Evolutionary conservation across 2,113 vertebrate genomes (phyloP).

Genomic region (Myotis davidii): DNA sequence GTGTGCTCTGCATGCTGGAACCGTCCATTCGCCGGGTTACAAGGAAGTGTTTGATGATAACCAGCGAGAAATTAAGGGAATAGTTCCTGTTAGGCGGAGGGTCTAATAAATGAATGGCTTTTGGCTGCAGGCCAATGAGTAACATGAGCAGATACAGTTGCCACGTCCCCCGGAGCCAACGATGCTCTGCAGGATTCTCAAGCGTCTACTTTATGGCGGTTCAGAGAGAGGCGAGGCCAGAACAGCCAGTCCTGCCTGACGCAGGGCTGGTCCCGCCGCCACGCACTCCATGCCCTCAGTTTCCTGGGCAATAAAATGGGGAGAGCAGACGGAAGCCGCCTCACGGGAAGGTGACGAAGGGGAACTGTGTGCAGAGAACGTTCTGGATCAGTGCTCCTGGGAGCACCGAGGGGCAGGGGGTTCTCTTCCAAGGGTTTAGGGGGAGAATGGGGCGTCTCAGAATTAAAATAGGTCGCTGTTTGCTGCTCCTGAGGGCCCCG

Average conservation of each 20-base stretch:
- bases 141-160: not conserved
- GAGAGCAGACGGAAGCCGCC: not conserved
- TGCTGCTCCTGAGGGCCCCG: not conserved
- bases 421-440: not conserved
- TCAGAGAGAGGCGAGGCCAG: not conserved
- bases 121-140: not conserved
- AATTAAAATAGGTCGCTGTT: not conserved
- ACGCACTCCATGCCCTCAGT: not conserved
- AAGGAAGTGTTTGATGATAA: not conserved
- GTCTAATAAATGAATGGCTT: not conserved
- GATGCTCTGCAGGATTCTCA: not conserved
- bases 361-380: not conserved
- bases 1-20: not conserved
- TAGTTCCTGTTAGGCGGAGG: not conserved
- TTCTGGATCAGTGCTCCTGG: not conserved
- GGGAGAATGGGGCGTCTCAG: not conserved
- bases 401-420: accelerated
- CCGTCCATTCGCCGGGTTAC: not conserved
- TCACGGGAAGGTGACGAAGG: not conserved
- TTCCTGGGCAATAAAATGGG: slow-evolving; percentile 50
- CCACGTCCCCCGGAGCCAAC: not conserved
- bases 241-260: not conserved
- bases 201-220: not conserved
- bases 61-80: not conserved
- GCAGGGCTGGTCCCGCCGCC: not conserved